phyloP scores from a whole-genome alignment of 2,888 invertebrate species.

The Meandrusa payeni region DNA sequence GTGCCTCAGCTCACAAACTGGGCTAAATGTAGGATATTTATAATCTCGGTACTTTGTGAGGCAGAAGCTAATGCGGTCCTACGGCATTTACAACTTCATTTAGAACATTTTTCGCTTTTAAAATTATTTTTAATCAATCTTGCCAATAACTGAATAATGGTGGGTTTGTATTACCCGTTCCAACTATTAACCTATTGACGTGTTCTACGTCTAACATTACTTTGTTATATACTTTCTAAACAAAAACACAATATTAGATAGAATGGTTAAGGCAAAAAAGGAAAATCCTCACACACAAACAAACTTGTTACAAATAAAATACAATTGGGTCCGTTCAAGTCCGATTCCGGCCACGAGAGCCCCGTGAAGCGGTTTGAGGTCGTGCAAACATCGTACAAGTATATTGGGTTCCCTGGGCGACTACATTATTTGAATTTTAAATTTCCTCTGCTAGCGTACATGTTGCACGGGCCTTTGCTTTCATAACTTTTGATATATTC shows the following conservation, averaged over 20 bases:
- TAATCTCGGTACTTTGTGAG: too few relatives aligned
- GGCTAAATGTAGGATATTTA: too few relatives aligned
- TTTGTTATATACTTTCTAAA: not conserved
- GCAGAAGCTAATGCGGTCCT: too few relatives aligned
- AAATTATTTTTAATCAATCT: too few relatives aligned
- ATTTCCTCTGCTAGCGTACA: constrained; percentile 16
- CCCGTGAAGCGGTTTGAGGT: constrained; percentile 22
- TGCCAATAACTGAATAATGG: too few relatives aligned
- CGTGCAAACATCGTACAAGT: constrained; percentile 23
- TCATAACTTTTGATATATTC: constrained; percentile 13
- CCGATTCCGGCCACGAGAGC: constrained; percentile 24
- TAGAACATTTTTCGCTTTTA: too few relatives aligned
- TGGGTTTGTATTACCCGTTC: too few relatives aligned
- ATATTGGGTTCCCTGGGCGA: constrained; percentile 21
- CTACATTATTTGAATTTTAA: constrained; percentile 25
- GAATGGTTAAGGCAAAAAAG: constrained; percentile 10
- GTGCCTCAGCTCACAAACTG: too few relatives aligned
- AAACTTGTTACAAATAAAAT: constrained; percentile 24
- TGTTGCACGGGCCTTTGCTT: constrained; percentile 15
- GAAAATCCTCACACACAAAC: constrained; percentile 17
- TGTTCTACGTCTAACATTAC: too few relatives aligned
- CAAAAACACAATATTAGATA: constrained; percentile 6
- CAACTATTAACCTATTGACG: too few relatives aligned
- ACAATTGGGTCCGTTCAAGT: constrained; percentile 24
- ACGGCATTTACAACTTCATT: too few relatives aligned